Percentiles rank a stretch among this genome's conserved stretches.
Conservation (phyloP, 2,113 vertebrate genomes). For the Anser cygnoides region DNA sequence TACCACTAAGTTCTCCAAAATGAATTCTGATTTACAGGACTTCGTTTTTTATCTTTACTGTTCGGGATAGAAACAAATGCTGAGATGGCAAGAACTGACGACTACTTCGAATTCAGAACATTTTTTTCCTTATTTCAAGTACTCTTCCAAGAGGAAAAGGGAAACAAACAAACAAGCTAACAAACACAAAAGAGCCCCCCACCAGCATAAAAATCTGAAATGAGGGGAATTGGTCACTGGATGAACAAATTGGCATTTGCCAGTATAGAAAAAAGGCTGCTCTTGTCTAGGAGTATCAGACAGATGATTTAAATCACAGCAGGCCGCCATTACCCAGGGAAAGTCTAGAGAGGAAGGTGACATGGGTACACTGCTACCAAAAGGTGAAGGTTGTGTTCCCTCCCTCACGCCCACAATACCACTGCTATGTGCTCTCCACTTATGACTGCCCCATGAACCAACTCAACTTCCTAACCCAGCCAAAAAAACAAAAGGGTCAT, state of each 20-base stretch:
- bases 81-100: not conserved
- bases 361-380: not conserved
- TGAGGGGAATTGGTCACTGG: not conserved
- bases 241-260: not conserved
- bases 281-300: not conserved
- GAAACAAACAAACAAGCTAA: not conserved
- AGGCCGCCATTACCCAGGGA: not conserved
- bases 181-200: not conserved
- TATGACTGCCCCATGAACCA: not conserved
- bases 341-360: not conserved
- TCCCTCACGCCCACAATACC: not conserved
- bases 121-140: not conserved
- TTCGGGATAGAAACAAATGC: not conserved
- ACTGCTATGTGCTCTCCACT: not conserved
- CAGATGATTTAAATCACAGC: not conserved
- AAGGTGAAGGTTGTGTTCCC: not conserved
- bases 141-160: not conserved
- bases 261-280: not conserved
- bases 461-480: not conserved
- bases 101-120: not conserved
- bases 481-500: not conserved
- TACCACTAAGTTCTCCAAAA: not conserved
- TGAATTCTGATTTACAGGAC: not conserved
- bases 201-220: not conserved
- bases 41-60: not conserved